Base-by-base conservation (phyloP, 1,140 invertebrate species). In the Orussus abietinus region DNA sequence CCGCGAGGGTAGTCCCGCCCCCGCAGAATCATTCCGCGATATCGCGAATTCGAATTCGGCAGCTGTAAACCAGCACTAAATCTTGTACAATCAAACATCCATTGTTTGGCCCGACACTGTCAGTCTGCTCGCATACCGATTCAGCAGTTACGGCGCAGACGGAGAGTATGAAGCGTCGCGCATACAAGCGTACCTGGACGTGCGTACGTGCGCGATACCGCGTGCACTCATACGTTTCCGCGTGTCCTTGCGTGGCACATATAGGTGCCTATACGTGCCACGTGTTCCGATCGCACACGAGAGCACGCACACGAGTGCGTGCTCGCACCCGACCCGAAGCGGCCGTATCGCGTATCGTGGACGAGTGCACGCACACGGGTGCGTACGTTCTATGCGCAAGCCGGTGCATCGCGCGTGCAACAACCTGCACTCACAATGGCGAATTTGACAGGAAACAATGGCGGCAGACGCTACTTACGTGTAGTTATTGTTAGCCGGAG, bases 21-120 rank as follows among this genome's bases (percentile, higher is more conserved):
- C 29, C 45, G 29, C n/a, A n/a, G n/a, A n/a, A 31, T 14, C 50
- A 14, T 31, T 11, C 45, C 30, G 49, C 39, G 42, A 55, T 48
- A 41, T 28, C 38, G 56, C 44, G 49, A 53, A 55, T 59, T 59
- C 49, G 49, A 49, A 60, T 60, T 60, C 54, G 47, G 50, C 40
- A 49, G 53, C 46, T 54, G 53, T 59, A 55, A 59, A 59, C 53
- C 54, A 52, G 51, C 42, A 55, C 51, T 60, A 60, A 60, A 60
- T 60, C 56, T 60, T 57, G 53, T 52, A 52, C 51, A 56, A 60
- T 60, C 56, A 60, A 60, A 59, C 54, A 48, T 57, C 49, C 56
- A 60, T 60, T 60, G 58, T 60, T 58, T 57, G 47, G n/a, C 46
- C 51, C 53, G 53, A 52, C 49, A 57, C 51, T 52, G 53, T 59